Conservation (phyloP, 2,888 invertebrate species). For the Dryococelus australis region DNA sequence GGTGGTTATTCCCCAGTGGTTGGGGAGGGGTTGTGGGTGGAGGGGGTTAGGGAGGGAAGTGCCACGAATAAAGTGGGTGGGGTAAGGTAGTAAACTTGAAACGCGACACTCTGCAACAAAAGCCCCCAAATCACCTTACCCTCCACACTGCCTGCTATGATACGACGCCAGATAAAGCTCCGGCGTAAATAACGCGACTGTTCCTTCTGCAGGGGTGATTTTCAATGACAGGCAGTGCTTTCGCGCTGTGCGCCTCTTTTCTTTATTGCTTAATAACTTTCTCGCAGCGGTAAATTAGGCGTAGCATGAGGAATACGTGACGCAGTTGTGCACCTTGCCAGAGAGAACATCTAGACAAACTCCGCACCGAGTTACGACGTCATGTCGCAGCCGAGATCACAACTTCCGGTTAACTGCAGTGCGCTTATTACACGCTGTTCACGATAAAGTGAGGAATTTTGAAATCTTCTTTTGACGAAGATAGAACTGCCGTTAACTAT, state of each 20-base stretch:
- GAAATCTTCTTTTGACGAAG: too few relatives aligned
- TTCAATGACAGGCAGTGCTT: neutral
- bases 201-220: neutral
- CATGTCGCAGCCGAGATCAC: too few relatives aligned
- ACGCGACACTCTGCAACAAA: slow-evolving; percentile 11
- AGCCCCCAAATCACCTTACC: neutral
- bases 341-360: too few relatives aligned
- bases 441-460: too few relatives aligned
- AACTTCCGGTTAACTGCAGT: too few relatives aligned
- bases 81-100: neutral
- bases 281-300: neutral
- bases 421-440: too few relatives aligned
- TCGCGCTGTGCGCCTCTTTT: neutral
- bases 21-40: neutral
- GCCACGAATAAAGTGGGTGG: too few relatives aligned
- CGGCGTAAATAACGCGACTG: neutral
- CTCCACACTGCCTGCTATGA: neutral
- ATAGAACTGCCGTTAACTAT: too few relatives aligned
- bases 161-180: neutral
- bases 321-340: too few relatives aligned
- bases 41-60: neutral
- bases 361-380: too few relatives aligned
- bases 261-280: slow-evolving; percentile 5
- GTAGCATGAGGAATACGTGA: too few relatives aligned
- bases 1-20: neutral